Conservation (phyloP, 1,140 invertebrate species). For the Drosophila kanapiae region DNA sequence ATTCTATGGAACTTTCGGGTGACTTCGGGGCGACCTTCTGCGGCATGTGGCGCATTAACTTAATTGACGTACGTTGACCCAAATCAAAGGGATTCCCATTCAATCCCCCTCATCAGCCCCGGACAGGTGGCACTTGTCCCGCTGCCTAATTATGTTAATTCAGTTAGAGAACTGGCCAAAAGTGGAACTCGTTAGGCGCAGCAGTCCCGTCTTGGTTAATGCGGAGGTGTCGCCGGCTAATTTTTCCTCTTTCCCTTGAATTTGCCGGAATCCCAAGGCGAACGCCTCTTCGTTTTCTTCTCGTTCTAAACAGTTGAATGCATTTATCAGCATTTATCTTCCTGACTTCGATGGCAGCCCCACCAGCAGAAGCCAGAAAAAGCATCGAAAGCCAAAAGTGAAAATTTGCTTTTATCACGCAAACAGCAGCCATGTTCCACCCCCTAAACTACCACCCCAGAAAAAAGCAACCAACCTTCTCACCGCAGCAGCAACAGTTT, state of each 20-base stretch:
- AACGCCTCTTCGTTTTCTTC: slow-evolving; percentile 15
- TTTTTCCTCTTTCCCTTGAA: slow-evolving; percentile 1
- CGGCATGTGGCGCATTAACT: slow-evolving; percentile 29
- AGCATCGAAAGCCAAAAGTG: slow-evolving; percentile 44
- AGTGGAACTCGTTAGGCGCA: slow-evolving; percentile 29
- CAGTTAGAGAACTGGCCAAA: neutral
- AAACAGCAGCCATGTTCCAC: slow-evolving; percentile 49
- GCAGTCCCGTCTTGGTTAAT: slow-evolving; percentile 10
- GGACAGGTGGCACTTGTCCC: slow-evolving; percentile 35
- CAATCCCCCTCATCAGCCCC: neutral
- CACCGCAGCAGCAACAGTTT: slow-evolving; percentile 66
- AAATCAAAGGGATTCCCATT: slow-evolving; percentile 40
- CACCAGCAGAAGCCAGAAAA: slow-evolving; percentile 19
- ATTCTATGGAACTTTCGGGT: neutral
- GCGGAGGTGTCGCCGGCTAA: slow-evolving; percentile 29
- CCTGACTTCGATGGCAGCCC: slow-evolving; percentile 45
- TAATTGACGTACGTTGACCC: slow-evolving; percentile 56
- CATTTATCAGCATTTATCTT: slow-evolving; percentile 67
- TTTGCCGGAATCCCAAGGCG: neutral
- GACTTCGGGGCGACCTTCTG: slow-evolving; percentile 4
- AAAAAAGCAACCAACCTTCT: neutral
- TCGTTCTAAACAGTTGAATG: slow-evolving; percentile 48
- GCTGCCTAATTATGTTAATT: slow-evolving; percentile 43
- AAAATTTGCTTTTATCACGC: slow-evolving; percentile 79
- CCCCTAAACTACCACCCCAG: neutral